phyloP scores from a whole-genome alignment of 2,113 vertebrate genomes.

The Rhynchomys soricoides region DNA sequence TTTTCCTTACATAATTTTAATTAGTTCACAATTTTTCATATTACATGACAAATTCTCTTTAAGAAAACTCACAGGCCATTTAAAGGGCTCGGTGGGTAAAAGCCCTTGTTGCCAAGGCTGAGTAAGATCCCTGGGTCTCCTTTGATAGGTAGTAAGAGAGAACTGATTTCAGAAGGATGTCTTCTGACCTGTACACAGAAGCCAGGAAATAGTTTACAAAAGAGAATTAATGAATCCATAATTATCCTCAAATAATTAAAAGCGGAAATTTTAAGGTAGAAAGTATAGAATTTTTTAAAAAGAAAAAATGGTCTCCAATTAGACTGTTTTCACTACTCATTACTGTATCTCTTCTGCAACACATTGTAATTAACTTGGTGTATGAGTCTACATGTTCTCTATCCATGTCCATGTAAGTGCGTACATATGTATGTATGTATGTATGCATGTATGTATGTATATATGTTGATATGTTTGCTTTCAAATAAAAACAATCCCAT shows the following conservation, averaged over 20 bases:
- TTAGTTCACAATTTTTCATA: neutral
- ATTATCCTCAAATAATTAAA: neutral
- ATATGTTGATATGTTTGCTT: neutral
- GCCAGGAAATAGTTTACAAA: neutral
- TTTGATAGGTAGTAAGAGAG: neutral
- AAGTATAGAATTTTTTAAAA: neutral
- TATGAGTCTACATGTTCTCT: neutral
- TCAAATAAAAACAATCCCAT: neutral
- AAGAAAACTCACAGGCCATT: neutral
- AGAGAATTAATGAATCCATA: neutral
- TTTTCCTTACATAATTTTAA: constrained; percentile 2
- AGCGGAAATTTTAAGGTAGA: neutral
- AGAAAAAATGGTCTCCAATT: neutral
- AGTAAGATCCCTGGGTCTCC: no score
- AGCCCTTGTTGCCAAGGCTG: neutral
- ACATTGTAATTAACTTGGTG: neutral
- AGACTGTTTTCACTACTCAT: neutral
- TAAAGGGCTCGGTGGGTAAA: neutral
- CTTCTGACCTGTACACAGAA: neutral
- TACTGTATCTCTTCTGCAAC: neutral
- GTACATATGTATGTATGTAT: neutral
- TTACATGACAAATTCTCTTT: constrained; percentile 1
- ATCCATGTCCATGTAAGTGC: neutral
- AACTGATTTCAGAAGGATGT: neutral
- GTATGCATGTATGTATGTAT: neutral